phyloP scores from a whole-genome alignment of 1,140 invertebrate species.

The Harlomillsia oculata region DNA sequence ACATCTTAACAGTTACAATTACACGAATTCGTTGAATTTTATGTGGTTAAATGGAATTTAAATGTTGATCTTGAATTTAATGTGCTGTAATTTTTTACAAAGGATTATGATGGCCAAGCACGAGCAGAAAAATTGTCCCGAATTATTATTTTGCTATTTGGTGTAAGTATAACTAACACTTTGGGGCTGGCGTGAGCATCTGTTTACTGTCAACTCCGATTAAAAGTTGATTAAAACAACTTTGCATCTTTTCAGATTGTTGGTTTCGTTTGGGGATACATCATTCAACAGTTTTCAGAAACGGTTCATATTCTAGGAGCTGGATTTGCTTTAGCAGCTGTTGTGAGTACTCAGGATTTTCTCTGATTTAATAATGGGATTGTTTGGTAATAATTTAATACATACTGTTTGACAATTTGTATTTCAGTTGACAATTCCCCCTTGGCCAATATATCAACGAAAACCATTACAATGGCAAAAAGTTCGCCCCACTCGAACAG shows the following conservation, averaged over 20 bases:
- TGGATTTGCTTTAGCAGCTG: constrained; percentile 72
- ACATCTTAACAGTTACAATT: not conserved
- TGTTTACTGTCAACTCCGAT: not conserved
- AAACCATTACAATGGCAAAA: constrained; percentile 88
- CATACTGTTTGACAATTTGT: not conserved
- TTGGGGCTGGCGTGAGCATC: not conserved
- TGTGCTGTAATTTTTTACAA: constrained; percentile 28
- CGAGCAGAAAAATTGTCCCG: constrained; percentile 77
- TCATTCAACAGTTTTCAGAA: constrained; percentile 89
- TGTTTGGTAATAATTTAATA: not conserved
- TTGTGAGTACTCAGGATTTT: constrained; percentile 56
- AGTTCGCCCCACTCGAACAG: constrained; percentile 42
- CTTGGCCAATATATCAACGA: constrained; percentile 83
- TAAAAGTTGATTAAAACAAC: not conserved
- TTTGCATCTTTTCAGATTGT: constrained; percentile 48
- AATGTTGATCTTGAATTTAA: not conserved
- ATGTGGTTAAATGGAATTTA: not conserved
- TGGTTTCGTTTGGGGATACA: constrained; percentile 82
- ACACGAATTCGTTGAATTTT: not conserved
- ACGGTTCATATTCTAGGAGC: constrained; percentile 85
- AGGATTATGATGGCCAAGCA: constrained; percentile 87
- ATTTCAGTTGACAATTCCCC: constrained; percentile 66
- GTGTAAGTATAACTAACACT: constrained; percentile 46
- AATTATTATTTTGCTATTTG: constrained; percentile 79
- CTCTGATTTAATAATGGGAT: not conserved